A percentile compares a stretch with the other conserved stretches of the same genome.
phyloP scores from a whole-genome alignment of 2,888 invertebrate genomes.

The Aricia artaxerxes region DNA sequence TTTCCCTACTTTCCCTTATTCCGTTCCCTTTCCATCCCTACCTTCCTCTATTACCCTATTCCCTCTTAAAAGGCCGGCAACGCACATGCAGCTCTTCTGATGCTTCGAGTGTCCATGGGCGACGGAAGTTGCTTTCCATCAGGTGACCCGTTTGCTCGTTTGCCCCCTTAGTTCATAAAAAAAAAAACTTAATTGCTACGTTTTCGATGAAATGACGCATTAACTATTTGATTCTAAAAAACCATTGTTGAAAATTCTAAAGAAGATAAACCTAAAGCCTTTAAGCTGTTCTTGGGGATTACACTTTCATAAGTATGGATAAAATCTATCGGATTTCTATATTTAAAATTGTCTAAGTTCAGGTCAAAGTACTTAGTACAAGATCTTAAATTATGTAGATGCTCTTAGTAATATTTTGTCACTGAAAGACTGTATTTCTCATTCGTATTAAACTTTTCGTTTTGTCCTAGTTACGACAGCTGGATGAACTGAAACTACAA shows the following conservation, averaged over 20 bases:
- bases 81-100: too few relatives aligned
- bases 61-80: too few relatives aligned
- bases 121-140: too few relatives aligned
- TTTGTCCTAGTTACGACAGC: neutral
- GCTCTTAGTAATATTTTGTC: neutral
- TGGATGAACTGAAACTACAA: neutral
- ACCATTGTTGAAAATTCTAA: neutral
- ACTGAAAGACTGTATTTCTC: neutral
- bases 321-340: neutral
- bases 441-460: neutral
- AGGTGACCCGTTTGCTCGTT: too few relatives aligned
- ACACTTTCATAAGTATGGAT: constrained; percentile 7
- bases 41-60: too few relatives aligned
- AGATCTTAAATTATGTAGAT: neutral
- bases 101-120: too few relatives aligned
- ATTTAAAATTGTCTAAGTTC: neutral
- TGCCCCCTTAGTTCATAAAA: too few relatives aligned
- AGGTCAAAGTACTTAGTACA: neutral
- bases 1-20: too few relatives aligned
- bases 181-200: too few relatives aligned
- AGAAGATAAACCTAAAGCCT: neutral
- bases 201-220: neutral
- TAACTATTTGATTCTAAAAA: neutral
- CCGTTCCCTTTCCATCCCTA: too few relatives aligned
- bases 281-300: neutral